Evolutionary conservation across 2,888 invertebrate genomes (phyloP).

Genomic region (Brassicogethes aeneus): DNA sequence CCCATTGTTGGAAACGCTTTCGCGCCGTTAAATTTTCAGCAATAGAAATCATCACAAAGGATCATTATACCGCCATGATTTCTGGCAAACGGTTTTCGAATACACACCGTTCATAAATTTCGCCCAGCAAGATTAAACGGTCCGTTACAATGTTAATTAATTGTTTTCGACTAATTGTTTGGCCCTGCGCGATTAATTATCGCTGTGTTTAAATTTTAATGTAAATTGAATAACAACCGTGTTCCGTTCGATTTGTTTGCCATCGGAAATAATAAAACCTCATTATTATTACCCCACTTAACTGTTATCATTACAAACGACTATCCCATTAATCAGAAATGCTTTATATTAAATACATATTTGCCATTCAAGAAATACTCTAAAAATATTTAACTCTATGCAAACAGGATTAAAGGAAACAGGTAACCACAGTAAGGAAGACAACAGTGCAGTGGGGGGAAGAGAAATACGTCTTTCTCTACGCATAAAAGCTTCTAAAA

Average conservation of each 20-base stretch:
- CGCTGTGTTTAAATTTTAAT: slow-evolving; percentile 23
- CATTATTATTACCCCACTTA: background rate
- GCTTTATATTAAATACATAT: no score
- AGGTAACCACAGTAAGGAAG: no score
- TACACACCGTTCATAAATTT: slow-evolving; percentile 19
- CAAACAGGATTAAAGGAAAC: no score
- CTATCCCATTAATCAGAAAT: no score
- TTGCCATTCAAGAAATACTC: no score
- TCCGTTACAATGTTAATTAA: slow-evolving; percentile 30
- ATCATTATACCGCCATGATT: slow-evolving; percentile 33
- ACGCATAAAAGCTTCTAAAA: no score
- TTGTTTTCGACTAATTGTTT: slow-evolving; percentile 28
- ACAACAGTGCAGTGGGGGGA: no score
- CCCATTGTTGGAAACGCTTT: slow-evolving; percentile 35
- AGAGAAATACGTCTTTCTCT: no score
- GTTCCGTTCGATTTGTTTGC: background rate
- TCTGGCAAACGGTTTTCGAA: slow-evolving; percentile 26
- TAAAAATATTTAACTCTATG: no score
- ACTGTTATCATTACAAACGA: background rate
- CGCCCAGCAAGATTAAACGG: slow-evolving; percentile 25
- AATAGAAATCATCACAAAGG: slow-evolving; percentile 30
- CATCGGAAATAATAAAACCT: background rate
- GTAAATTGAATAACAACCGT: background rate
- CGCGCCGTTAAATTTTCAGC: slow-evolving; percentile 34
- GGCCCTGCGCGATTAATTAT: slow-evolving; percentile 23